Evolutionary conservation across 2,113 vertebrate genomes (phyloP), one percentile per base, ranked within the genome.

Genomic region (Gasterosteus aculeatus): DNA sequence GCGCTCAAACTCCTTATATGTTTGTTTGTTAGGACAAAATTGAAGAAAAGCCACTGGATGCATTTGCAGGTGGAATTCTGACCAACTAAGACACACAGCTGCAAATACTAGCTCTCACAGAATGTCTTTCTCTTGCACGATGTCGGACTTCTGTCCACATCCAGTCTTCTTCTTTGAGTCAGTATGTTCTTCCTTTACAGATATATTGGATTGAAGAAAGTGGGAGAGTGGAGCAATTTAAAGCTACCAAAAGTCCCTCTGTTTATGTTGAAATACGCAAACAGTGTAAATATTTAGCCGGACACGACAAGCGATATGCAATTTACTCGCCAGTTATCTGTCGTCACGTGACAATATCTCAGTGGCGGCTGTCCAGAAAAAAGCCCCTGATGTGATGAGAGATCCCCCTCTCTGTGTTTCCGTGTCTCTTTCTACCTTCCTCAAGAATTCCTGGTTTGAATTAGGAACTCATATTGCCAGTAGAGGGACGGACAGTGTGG

Each of bases 371-470:
- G 47, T 90, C 77, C 87, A 90, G 84, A 80, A 85, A 38, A 38
- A 80, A 68, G 49, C 70, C 57, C 68, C 75, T 63, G 65, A 80
- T 58, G 67, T 29, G 87, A 79, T 72, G 86, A 93, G 75, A 88
- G 86, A 90, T 91, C 87, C 79, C 75, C 71, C 72, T 89, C 80
- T 85, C 53, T 77, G 78, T 81, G 75, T 83, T 88, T 82, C 78
- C 61, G 33, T 72, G 42, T 90, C 59, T 51, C 82, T 89, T 88
- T 85, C 83, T 86, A 85, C 85, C 87, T 84, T 76, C 79, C 72
- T 60, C 78, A 80, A 80, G 84, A 87, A 86, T 90, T 90, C 75
- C 87, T 91, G 89, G 63, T 87, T 92, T 90, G 83, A 93, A 93
- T 93, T 89, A 92, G 42, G 68, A 78, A 82, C 84, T 79, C 82